Percentiles rank a stretch among this genome's conserved stretches.
phyloP scores from a whole-genome alignment of 2,888 invertebrate species.

The Dichetophora obliterata region DNA sequence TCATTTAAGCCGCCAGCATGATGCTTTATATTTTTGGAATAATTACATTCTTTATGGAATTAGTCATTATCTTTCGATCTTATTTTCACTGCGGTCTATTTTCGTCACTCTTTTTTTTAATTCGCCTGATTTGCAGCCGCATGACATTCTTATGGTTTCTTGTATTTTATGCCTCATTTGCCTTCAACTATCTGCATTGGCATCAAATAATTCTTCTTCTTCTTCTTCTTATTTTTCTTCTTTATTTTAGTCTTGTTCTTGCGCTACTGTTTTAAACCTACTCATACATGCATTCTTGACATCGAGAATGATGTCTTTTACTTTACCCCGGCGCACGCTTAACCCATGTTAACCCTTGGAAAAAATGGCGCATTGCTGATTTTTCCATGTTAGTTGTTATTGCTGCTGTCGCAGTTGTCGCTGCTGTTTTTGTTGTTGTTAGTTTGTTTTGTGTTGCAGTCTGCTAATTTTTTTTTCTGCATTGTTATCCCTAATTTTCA shows the following conservation, averaged over 20 bases:
- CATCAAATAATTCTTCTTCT: conserved; percentile 14
- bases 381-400: conserved; percentile 43
- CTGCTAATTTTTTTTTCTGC: neutral
- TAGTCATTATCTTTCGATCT: neutral
- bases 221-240: neutral
- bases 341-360: conserved; percentile 41
- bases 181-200: conserved; percentile 24
- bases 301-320: neutral
- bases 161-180: conserved; percentile 3
- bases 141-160: neutral
- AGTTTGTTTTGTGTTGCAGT: conserved; percentile 22
- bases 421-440: conserved; percentile 22
- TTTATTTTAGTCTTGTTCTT: neutral
- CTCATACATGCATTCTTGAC: neutral
- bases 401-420: neutral
- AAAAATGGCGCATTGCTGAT: conserved; percentile 67
- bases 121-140: neutral
- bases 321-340: neutral
- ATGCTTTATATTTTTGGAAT: no score
- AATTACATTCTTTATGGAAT: no score
- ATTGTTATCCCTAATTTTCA: neutral
- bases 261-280: no score
- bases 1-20: no score
- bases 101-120: neutral
- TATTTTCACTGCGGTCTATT: neutral